Evolutionary conservation across 2,888 invertebrate genomes (phyloP).

Genomic region (Polyploca ridens): DNA sequence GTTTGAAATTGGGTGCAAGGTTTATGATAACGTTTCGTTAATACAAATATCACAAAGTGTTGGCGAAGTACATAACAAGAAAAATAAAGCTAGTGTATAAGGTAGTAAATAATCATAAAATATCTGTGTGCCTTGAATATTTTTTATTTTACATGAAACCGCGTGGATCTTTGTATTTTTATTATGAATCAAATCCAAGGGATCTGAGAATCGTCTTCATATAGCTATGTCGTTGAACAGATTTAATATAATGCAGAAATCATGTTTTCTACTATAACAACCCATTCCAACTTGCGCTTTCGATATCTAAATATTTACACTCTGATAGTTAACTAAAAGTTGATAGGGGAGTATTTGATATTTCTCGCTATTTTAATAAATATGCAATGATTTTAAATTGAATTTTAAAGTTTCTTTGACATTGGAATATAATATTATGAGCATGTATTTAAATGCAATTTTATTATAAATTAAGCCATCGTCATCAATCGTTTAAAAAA

Average conservation of each 20-base stretch:
- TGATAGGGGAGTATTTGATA: not conserved
- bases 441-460: not conserved
- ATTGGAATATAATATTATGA: not conserved
- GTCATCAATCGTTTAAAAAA: no score
- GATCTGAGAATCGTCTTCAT: not conserved
- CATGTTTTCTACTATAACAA: not conserved
- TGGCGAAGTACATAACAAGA: no score
- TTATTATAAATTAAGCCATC: not conserved
- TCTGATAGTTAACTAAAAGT: conserved; percentile 1
- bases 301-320: conserved; percentile 3
- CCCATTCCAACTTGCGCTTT: not conserved
- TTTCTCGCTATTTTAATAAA: not conserved
- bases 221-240: not conserved
- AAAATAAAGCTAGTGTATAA: no score
- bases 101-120: no score
- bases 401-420: not conserved
- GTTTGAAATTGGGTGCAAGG: not conserved
- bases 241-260: not conserved
- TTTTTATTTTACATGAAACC: no score
- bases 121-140: no score
- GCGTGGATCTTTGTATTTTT: no score
- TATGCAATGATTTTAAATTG: not conserved
- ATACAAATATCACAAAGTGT: no score
- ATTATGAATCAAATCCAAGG: not conserved
- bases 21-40: not conserved